phyloP scores from a whole-genome alignment of 2,888 invertebrate species.

The Tipula confusa region DNA sequence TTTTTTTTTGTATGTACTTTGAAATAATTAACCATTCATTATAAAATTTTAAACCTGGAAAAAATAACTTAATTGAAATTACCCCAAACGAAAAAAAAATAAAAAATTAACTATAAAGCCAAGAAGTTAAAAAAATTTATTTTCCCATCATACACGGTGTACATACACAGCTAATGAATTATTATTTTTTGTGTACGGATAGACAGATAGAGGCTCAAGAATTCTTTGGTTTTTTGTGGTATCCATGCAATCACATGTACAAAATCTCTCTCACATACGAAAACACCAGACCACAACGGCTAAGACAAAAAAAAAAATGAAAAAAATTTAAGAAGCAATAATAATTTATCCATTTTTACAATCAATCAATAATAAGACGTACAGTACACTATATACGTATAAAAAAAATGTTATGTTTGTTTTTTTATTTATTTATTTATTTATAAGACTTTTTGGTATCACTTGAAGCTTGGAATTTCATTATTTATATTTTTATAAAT shows the following conservation, averaged over 20 bases:
- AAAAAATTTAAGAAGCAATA: slow-evolving; percentile 3
- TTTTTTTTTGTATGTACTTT: neutral
- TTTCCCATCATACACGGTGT: neutral
- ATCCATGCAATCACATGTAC: neutral
- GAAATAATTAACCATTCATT: slow-evolving; percentile 14
- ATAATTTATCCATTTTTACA: slow-evolving; percentile 20
- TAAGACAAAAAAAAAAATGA: neutral
- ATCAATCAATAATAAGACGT: slow-evolving; percentile 25
- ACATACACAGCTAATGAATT: neutral
- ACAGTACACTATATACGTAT: neutral
- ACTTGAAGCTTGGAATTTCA: slow-evolving; percentile 12
- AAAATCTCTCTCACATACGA: neutral
- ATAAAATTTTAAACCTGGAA: neutral
- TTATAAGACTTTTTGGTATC: slow-evolving; percentile 14
- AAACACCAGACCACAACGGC: neutral
- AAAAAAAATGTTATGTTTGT: neutral
- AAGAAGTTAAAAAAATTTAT: slow-evolving; percentile 25
- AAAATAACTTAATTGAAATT: neutral
- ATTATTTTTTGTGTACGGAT: neutral
- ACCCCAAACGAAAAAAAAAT: neutral
- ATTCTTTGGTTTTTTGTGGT: neutral
- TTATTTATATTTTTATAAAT: slow-evolving; percentile 25
- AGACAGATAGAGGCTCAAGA: neutral
- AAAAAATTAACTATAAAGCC: neutral
- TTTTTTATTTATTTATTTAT: neutral